Percentiles rank a stretch among this genome's conserved stretches.
Conservation (phyloP, 2,888 invertebrate genomes). For the Cheilosia vulpina region DNA sequence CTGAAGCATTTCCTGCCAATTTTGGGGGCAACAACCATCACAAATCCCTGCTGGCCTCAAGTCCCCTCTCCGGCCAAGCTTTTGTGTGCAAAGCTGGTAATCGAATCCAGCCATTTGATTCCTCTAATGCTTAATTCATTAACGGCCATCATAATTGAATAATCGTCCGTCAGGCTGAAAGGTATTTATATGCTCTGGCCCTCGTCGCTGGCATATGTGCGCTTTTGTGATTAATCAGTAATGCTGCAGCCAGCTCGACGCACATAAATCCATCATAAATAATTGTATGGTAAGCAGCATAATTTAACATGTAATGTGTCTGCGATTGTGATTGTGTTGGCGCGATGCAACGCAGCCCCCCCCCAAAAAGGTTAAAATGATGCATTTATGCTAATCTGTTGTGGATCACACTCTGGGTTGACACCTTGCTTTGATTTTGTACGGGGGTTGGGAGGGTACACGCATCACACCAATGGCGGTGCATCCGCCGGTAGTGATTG, state of each 20-base stretch:
- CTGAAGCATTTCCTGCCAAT: neutral
- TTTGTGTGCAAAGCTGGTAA: constrained; percentile 26
- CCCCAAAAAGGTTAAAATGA: constrained; percentile 36
- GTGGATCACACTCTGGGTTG: constrained; percentile 65
- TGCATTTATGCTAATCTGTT: constrained; percentile 71
- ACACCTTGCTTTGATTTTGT: constrained; percentile 37
- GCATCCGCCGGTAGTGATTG: constrained; percentile 40
- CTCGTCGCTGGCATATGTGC: neutral
- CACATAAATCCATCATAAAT: constrained; percentile 74
- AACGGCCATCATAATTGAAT: constrained; percentile 71
- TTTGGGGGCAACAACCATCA: too few species aligned
- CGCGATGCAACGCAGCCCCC: constrained; percentile 19
- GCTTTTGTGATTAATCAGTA: constrained; percentile 64
- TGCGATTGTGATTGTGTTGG: constrained; percentile 29
- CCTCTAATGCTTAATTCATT: constrained; percentile 71
- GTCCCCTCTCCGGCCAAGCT: too few species aligned
- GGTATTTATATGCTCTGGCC: constrained; percentile 14
- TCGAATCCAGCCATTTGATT: constrained; percentile 58
- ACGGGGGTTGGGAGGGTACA: neutral
- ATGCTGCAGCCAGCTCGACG: constrained; percentile 66
- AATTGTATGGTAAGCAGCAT: constrained; percentile 69
- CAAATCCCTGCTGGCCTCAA: too few species aligned
- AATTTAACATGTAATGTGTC: constrained; percentile 57
- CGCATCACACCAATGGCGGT: neutral
- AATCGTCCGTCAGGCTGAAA: constrained; percentile 62